Percentiles rank a stretch among this genome's conserved stretches.
These are phyloP conservation scores for Callipepla squamata DNA, from an alignment of 2,113 vertebrate genomes.

Conservation along the genomic window DNA sequence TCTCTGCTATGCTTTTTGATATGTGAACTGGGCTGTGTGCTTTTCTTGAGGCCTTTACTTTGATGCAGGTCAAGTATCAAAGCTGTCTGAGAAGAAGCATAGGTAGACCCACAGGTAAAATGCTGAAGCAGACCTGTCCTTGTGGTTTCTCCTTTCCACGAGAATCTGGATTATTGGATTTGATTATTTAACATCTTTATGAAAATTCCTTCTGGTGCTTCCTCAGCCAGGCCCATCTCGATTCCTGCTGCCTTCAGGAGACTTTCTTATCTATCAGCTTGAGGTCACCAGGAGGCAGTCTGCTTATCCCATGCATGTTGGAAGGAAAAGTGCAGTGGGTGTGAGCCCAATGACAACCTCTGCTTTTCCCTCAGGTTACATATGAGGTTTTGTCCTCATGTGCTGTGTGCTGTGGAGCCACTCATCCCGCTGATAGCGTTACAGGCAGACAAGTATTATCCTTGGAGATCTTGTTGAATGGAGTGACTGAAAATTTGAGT, in stretches of 20 bases:
- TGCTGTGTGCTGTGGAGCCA: background rate
- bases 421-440: fast-evolving
- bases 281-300: background rate
- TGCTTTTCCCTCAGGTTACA: background rate
- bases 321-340: background rate
- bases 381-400: background rate
- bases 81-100: background rate
- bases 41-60: background rate
- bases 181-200: background rate
- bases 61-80: background rate
- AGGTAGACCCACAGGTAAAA: background rate
- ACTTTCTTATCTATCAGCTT: background rate
- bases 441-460: background rate
- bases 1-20: background rate
- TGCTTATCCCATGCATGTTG: background rate
- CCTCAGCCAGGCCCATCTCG: background rate
- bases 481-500: background rate
- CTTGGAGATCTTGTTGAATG: background rate
- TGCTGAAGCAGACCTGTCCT: background rate
- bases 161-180: background rate
- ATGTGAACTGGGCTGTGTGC: background rate
- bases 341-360: background rate
- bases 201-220: background rate
- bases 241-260: background rate
- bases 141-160: background rate